Base-by-base conservation (phyloP, 2,113 vertebrate species). In the Poeciliopsis retropinna region DNA sequence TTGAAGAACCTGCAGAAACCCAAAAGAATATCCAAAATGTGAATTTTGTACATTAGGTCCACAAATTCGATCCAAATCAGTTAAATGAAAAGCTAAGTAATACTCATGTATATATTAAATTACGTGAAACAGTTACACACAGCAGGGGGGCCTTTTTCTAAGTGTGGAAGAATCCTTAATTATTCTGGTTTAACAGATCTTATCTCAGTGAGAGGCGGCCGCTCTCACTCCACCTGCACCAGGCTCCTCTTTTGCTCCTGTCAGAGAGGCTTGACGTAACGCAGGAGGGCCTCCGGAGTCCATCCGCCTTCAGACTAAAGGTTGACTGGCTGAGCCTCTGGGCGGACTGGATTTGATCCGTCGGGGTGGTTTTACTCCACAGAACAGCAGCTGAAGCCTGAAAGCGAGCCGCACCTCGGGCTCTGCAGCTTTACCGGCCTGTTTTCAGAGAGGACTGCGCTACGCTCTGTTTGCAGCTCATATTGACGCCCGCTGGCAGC, bases 401-500 rank as follows among this genome's bases (percentile, higher is more conserved):
- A 65, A 65, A 81, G 70, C 76, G 79, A 85, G 70, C 73, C 27
- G 31, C 44, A 64, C 67, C 30, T 39, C 32, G 25, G 64, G 67
- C 2, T 29, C 70, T 54, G 11, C 37, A 29, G 39, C 67, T 79
- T 78, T 78, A 81, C 72, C 67, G 80, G 51, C 30, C 72, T 51
- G 37, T 85, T 80, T 60, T 60, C 60, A 29, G 57, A 28, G 57
- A 76, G 54, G 34, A 66, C 69, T 15, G 68, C 62, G 68, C 61
- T 68, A 67, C 29, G 27, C 31, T 30, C 79, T 66, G 63, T 76
- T 64, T 27, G 28, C 66, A 83, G 62, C 79, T 78, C 54, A 70
- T 70, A 76, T 62, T 70, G 67, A 82, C 76, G 70, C 71, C 60
- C 68, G 34, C 64, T 63, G 70, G 76, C 72, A 78, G 71, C 82